Evolutionary conservation across 2,797 vertebrate species (phyloP), one percentile per base, ranked within the genome.

Genomic region (Percopsis omiscomaycus): DNA sequence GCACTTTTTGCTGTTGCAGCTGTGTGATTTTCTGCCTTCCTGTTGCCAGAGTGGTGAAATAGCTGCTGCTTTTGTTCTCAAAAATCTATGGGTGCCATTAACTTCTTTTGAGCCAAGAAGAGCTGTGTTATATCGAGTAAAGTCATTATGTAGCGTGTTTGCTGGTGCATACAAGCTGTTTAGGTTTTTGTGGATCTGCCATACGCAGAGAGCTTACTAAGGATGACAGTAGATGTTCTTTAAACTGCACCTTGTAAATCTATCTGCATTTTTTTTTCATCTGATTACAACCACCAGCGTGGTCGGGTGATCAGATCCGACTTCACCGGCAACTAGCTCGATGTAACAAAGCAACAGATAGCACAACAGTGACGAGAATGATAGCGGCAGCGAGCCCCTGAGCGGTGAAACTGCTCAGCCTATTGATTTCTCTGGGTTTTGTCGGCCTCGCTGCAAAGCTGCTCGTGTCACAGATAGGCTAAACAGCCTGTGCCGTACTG

Each of bases 401-500:
- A 63, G 61, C 58, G n/a, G 60, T 9, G 1, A 12, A 0, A 61
- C 27, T 4, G 50, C 68, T 37, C 62, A 55, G 0, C 13, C 55
- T 67, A 78, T 78, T 60, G 76, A 76, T 81, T 83, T 78, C 66
- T 75, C 37, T 12, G 32, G 56, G 59, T 60, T 84, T 75, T 74
- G 61, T 76, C 68, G 0, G 47, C 71, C 66, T 29, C n/a, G 29
- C 64, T 55, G 4, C 13, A 14, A 55, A 75, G 69, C 66, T 28
- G 67, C 63, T 72, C 45, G 70, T 68, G 67, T 86, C 80, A 79
- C 59, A 60, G 49, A 5, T 42, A 16, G 68, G 52, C 74, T 80
- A 72, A 82, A 70, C 67, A 58, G 64, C 57, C 69, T 66, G 74
- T 4, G 30, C 77, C 66, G 68, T 51, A 12, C 68, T 60, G 73